Base-by-base conservation (phyloP, 2,797 vertebrate species). In the Coccyzus lansbergi region DNA sequence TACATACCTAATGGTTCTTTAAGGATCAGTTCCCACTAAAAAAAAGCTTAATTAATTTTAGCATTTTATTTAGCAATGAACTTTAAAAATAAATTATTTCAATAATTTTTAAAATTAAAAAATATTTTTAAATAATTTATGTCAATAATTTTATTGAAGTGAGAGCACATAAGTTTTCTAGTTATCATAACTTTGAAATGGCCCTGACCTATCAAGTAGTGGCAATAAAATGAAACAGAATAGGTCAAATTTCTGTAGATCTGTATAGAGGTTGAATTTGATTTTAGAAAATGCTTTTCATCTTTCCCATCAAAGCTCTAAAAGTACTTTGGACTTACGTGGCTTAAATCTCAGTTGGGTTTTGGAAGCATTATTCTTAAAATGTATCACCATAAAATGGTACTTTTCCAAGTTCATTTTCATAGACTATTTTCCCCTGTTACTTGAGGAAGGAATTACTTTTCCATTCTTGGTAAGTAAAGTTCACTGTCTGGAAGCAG, bases 401-500 rank as follows among this genome's bases (percentile, higher is more conserved):
- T 49, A 52, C 83, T 88, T 95, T 95, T 95, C 88, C 62, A 70
- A 89, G 76, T 79, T 91, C 2, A 0, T 80, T 96, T 94, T 92
- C 92, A 72, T 49, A 91, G 81, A 42, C 28, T 22, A 80, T 91
- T 91, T 83, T 48, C 42, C 22, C 21, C 81, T 51, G 25, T 93
- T 94, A 76, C 75, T 96, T 93, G 94, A 86, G 72, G 77, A 83
- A 81, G 85, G 84, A 96, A 93, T 95, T 94, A 56, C 48, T 90
- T 91, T 94, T 95, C 67, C 84, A 68, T 89, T 96, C 69, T 69
- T 89, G 65, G 81, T 76, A 85, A 71, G 86, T 89, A 24, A 94
- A 92, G 79, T 85, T 90, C 38, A 24, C 55, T 91, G 40, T 67
- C 82, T 95, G 82, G 69, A 91, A 88, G 67, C 60, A 93, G 42